Base-by-base conservation (phyloP, 1,140 invertebrate genomes). In the Eufriesea mexicana region DNA sequence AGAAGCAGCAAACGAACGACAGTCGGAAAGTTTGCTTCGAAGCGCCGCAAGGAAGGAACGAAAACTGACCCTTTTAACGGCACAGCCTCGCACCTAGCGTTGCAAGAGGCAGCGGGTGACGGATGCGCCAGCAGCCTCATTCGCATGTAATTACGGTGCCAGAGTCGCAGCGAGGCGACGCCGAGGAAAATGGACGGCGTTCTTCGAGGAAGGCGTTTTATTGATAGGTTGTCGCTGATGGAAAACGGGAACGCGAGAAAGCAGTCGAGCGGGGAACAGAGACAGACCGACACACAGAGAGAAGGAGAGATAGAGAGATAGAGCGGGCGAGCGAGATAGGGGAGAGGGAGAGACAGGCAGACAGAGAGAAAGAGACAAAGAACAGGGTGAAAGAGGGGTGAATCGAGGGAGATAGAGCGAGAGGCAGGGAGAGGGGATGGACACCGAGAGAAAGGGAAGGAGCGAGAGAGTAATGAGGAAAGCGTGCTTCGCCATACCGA, bases 401-500 rank as follows among this genome's bases (percentile, higher is more conserved):
- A 67, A 78, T 78, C 76, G 35, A 59, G 51, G 25, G 25, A 75
- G 28, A 25, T 10, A 45, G 54, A 55, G 54, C 18, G 47, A 18
- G 25, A 28, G 25, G 25, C 0, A 14, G 16, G 20, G 28, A 62
- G 61, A 8, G 25, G 28, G 47, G 20, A 35, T 49, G 64, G 23
- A 20, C 28, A 45, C 16, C 1, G n/a, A 35, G 59, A 35, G 42
- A 59, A 55, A 45, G 20, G 51, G 77, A 72, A 35, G n/a, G 14
- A 45, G 54, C 23, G 54, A 80, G 78, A 87, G 86, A 87, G 85
- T 87, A 87, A 88, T 82, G 86, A 88, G 86, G 70, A 79, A 81
- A 87, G 85, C 86, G 85, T 85, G 77, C 83, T 84, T 71, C 64
- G 84, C 80, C 81, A 88, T 90, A 91, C 84, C 85, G 90, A 89